Conservation (phyloP, 2,797 vertebrate genomes). For the Pseudochromis fuscus region DNA sequence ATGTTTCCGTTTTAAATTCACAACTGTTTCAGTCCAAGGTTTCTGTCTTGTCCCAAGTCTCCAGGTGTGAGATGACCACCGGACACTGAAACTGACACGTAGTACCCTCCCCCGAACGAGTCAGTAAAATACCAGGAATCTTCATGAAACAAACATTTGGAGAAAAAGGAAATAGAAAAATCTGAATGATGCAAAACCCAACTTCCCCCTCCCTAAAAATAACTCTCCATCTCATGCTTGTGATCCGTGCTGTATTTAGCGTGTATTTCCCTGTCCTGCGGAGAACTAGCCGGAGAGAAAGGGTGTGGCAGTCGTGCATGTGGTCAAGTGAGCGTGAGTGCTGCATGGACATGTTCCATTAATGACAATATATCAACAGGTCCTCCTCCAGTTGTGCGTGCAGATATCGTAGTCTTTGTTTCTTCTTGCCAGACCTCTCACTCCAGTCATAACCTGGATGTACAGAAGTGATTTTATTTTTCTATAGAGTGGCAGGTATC, state of each 20-base stretch:
- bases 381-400: constrained; percentile 29
- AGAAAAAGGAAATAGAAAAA: constrained; percentile 24
- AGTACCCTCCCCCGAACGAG: background rate
- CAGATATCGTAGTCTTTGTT: constrained; percentile 47
- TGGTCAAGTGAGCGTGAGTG: background rate
- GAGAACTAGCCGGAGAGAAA: constrained; percentile 1
- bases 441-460: constrained; percentile 60
- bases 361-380: constrained; percentile 22
- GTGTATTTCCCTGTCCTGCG: constrained; percentile 2
- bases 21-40: background rate
- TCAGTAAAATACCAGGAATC: background rate
- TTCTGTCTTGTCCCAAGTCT: background rate
- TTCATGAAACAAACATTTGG: background rate
- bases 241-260: constrained; percentile 33
- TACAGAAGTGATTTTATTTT: constrained; percentile 80
- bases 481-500: constrained; percentile 68
- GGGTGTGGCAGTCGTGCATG: constrained; percentile 4
- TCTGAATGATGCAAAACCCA: constrained; percentile 6
- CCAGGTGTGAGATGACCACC: background rate
- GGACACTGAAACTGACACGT: background rate
- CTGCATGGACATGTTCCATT: constrained; percentile 44
- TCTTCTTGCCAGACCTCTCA: constrained; percentile 52
- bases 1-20: background rate
- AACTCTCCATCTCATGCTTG: constrained; percentile 18
- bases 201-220: constrained; percentile 32